Evolutionary conservation across 2,113 vertebrate genomes (phyloP).

Genomic region (Eonycteris spelaea): DNA sequence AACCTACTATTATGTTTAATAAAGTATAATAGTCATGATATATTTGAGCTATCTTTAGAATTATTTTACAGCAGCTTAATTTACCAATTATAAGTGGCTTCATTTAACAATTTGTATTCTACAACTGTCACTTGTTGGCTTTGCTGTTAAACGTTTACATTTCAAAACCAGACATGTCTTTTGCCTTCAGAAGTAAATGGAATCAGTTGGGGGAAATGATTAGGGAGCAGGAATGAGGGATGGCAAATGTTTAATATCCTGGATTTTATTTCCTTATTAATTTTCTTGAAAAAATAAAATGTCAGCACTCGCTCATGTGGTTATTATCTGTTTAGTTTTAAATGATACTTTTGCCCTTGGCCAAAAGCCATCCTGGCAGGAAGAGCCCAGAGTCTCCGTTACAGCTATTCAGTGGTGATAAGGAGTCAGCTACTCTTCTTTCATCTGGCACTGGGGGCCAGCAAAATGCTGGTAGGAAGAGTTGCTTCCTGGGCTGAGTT

Average conservation of each 20-base stretch:
- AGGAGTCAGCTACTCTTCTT: not conserved
- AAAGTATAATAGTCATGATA: not conserved
- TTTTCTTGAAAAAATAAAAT: not conserved
- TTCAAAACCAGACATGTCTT: not conserved
- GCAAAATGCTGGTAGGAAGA: not conserved
- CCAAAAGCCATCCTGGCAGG: constrained; percentile 2
- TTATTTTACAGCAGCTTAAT: not conserved
- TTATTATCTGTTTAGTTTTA: not conserved
- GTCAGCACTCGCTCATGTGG: not conserved
- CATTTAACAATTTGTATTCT: not conserved
- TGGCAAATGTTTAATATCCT: not conserved
- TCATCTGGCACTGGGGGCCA: not conserved
- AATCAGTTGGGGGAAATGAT: not conserved
- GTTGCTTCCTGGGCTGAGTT: not conserved
- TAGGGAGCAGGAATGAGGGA: not conserved
- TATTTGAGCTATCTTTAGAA: not conserved
- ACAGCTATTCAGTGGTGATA: not conserved
- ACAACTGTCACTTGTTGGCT: not conserved
- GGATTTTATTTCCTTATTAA: not conserved
- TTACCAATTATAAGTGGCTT: not conserved
- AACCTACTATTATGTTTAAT: not conserved
- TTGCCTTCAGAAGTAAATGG: not conserved
- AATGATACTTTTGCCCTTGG: not conserved
- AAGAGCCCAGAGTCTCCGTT: not conserved
- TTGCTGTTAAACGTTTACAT: not conserved